A percentile compares a stretch with the other conserved stretches of the same genome.
phyloP scores from a whole-genome alignment of 2,113 vertebrate genomes.

The Laticauda laticaudata region DNA sequence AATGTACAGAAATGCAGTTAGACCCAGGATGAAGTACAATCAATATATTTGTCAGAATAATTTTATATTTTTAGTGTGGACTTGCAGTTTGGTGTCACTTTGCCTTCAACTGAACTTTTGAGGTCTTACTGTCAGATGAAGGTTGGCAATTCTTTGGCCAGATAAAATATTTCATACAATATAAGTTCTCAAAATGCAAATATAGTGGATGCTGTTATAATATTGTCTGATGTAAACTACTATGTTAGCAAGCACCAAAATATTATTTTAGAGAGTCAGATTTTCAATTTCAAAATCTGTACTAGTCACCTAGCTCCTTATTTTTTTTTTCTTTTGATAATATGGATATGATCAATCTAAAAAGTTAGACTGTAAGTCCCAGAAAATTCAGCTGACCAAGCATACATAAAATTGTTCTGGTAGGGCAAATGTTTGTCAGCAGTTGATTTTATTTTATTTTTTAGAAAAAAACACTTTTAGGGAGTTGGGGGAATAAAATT shows the following conservation, averaged over 20 bases:
- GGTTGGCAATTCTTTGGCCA: background rate
- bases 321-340: too few relatives aligned
- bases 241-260: too few relatives aligned
- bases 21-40: background rate
- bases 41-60: background rate
- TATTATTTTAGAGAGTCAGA: too few relatives aligned
- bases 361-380: too few relatives aligned
- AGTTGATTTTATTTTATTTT: background rate
- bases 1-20: background rate
- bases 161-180: background rate
- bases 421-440: background rate
- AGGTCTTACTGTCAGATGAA: background rate
- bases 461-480: background rate
- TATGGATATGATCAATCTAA: too few relatives aligned
- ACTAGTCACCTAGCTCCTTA: too few relatives aligned
- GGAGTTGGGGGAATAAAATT: background rate
- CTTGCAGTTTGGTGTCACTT: background rate
- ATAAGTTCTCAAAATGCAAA: background rate
- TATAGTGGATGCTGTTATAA: background rate
- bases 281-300: too few relatives aligned
- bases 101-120: background rate
- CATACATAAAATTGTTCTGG: background rate
- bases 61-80: background rate
- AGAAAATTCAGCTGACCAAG: background rate
- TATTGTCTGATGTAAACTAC: background rate